Evolutionary conservation across 2,888 invertebrate species (phyloP).

Genomic region (Aelia acuminata): DNA sequence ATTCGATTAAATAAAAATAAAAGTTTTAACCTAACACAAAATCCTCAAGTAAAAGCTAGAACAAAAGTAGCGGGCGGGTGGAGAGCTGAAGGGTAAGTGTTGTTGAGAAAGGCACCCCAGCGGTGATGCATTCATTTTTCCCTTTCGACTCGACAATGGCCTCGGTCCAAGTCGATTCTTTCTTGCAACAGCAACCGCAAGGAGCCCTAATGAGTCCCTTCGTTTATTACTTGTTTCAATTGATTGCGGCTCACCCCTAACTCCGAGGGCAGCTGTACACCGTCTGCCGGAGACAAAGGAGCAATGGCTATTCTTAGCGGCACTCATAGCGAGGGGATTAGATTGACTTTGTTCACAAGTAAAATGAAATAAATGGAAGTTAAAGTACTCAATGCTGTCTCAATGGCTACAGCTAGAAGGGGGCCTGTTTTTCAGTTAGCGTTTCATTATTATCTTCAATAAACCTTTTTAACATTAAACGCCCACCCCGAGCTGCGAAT

Average conservation of each 20-base stretch:
- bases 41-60: not conserved
- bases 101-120: constrained; percentile 35
- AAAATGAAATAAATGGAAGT: constrained; percentile 48
- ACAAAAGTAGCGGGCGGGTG: not conserved
- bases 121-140: constrained; percentile 53
- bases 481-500: not conserved
- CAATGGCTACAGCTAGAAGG: constrained; percentile 13
- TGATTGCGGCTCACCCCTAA: constrained; percentile 53
- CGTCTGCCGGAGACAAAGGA: not conserved
- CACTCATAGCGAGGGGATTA: constrained; percentile 35
- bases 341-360: constrained; percentile 35
- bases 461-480: constrained; percentile 40
- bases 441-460: constrained; percentile 32
- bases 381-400: constrained; percentile 41
- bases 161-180: not conserved
- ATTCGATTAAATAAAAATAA: too few species aligned
- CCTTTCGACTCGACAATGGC: constrained; percentile 43
- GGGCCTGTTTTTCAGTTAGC: constrained; percentile 40
- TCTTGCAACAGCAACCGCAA: constrained; percentile 13
- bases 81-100: constrained; percentile 1
- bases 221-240: constrained; percentile 60
- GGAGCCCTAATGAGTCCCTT: constrained; percentile 55
- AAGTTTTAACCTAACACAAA: not conserved
- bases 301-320: constrained; percentile 29
- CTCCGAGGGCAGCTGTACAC: constrained; percentile 50